phyloP scores from a whole-genome alignment of 1,140 invertebrate species.

The Dinoponera quadriceps region DNA sequence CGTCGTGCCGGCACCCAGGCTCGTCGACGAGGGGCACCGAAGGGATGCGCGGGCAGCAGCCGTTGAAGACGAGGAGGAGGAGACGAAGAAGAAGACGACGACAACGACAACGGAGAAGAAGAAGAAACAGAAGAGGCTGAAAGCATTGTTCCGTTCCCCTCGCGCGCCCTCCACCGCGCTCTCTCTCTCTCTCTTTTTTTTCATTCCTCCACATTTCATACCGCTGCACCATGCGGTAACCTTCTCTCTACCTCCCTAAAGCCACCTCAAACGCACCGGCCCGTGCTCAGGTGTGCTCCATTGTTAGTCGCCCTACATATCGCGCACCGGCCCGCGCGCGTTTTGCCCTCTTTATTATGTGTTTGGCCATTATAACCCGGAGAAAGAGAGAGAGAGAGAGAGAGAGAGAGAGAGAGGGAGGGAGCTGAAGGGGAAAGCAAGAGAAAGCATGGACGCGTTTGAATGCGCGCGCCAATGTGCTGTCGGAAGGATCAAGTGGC shows the following conservation, averaged over 20 bases:
- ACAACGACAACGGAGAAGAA: slow-evolving; percentile 36
- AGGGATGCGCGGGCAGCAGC: neutral
- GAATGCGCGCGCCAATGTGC: slow-evolving; percentile 25
- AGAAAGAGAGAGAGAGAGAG: neutral
- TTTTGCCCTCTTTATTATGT: slow-evolving; percentile 80
- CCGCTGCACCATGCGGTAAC: slow-evolving; percentile 72
- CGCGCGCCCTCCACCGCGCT: slow-evolving; percentile 11
- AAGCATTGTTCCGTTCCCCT: slow-evolving; percentile 82
- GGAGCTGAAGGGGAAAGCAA: neutral
- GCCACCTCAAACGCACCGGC: slow-evolving; percentile 78
- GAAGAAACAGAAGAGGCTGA: slow-evolving; percentile 63
- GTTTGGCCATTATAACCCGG: slow-evolving; percentile 72
- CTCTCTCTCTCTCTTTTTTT: slow-evolving; percentile 52
- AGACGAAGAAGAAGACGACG: slow-evolving; percentile 37
- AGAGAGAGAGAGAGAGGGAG: slow-evolving; percentile 5
- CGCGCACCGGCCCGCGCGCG: slow-evolving; percentile 64
- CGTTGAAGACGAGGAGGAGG: slow-evolving; percentile 8
- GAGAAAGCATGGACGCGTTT: neutral
- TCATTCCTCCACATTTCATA: slow-evolving; percentile 79
- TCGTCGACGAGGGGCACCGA: slow-evolving; percentile 55
- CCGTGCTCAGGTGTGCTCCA: slow-evolving; percentile 81
- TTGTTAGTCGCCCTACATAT: slow-evolving; percentile 81
- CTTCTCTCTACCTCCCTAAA: slow-evolving; percentile 62
- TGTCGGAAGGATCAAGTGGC: slow-evolving; percentile 70
- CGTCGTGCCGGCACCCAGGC: slow-evolving; percentile 76